phyloP scores from a whole-genome alignment of 2,113 vertebrate genomes.

The Bubo blakistoni region DNA sequence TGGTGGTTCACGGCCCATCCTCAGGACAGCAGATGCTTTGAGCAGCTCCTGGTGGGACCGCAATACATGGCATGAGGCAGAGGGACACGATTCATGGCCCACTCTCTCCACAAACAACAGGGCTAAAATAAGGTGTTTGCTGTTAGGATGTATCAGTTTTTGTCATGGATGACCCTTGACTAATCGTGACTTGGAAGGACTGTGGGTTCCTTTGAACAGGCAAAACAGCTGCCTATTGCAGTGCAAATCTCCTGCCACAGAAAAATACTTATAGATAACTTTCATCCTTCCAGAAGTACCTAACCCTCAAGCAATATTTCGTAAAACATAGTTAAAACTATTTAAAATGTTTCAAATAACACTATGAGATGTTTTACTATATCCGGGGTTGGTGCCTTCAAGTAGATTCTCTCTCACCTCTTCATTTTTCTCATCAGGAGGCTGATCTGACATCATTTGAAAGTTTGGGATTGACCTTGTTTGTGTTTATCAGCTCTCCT shows the following conservation, averaged over 20 bases:
- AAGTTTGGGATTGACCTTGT: neutral
- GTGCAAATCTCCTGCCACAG: neutral
- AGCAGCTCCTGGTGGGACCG: rapidly evolving
- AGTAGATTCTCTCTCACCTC: neutral
- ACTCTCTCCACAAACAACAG: neutral
- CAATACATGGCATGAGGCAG: neutral
- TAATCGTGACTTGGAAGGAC: neutral
- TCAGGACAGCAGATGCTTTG: neutral
- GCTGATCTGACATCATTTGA: neutral
- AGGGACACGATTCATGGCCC: neutral
- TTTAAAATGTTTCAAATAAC: neutral
- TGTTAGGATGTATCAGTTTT: neutral
- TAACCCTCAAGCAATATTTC: neutral
- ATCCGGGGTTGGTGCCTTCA: neutral
- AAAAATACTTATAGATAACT: neutral
- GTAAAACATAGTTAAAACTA: neutral
- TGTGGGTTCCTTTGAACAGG: rapidly evolving
- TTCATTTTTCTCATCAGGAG: neutral
- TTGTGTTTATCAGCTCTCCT: neutral
- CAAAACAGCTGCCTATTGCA: neutral
- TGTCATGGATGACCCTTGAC: neutral
- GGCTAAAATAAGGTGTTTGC: neutral
- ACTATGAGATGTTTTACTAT: neutral
- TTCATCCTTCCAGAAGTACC: neutral
- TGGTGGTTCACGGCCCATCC: rapidly evolving